Evolutionary conservation across 92 coral and sea anemone species (phyloP), one percentile per base, ranked within the genome.

Genomic region (Pocillopora meandrina): DNA sequence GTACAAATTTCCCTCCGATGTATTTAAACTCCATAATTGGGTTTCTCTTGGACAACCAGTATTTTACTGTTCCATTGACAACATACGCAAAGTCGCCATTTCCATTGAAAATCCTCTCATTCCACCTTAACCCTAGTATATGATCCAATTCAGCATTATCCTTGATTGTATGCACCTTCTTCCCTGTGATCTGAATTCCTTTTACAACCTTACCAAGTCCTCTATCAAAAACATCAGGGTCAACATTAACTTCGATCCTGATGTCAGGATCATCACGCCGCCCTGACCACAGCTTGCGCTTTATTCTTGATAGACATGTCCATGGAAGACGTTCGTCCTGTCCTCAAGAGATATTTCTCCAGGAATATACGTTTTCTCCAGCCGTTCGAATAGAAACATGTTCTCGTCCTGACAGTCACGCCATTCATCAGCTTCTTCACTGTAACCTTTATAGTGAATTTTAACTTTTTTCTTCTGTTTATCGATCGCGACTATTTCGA

Each of bases 31-130:
- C 92, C 13, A 63, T 56, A 26, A 91, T 80, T 74, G 89, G 69
- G 14, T 58, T 16, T 72, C 75, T 88, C 74, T 82, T 88, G 1
- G 72, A 15, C 18, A 84, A 31, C 89, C 91, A 84, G 75, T 73
- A 91, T 56, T 83, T 65, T 10, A 90, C 89, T 60, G 93, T 91
- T 16, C 78, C 87, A 14, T 79, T 77, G 0, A 65, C 65, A 5
- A 83, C 89, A 83, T 71, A 87, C n/a, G n/a, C n/a, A n/a, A n/a
- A 90, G 69, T 79, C 91, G 26, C 91, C 93, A 77, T 70, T 81
- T 23, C 47, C 35, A 55, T 91, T 91, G 26, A 84, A 52, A 5
- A 91, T 87, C 3, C 84, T 77, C 69, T 86, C 90, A 10, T 86
- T 79, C 93, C 93, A 86, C 42, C 78, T 87, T n/a, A 57, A 64